Evolutionary conservation across 2,888 invertebrate species (phyloP).

Genomic region (Gastrophysa polygoni): DNA sequence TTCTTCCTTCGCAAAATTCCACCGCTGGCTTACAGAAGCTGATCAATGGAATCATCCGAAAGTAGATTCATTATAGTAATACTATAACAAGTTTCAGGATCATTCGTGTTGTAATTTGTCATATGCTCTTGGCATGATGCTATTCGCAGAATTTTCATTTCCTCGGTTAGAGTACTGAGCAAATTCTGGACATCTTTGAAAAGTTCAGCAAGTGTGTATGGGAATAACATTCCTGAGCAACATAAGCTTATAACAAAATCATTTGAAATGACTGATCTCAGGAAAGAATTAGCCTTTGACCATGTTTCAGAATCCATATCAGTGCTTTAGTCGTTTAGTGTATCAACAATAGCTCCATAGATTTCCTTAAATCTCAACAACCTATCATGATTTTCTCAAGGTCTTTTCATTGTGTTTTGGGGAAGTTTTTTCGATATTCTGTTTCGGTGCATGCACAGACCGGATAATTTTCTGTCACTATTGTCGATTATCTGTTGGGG

Average conservation of each 20-base stretch:
- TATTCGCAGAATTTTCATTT: slow-evolving; percentile 22
- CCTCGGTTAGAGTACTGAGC: slow-evolving; percentile 17
- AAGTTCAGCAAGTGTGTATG: slow-evolving; percentile 17
- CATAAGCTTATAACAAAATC: slow-evolving; percentile 17
- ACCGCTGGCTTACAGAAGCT: no score
- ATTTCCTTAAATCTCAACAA: slow-evolving; percentile 30
- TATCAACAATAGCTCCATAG: slow-evolving; percentile 24
- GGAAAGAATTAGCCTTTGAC: slow-evolving; percentile 19
- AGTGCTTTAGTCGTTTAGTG: slow-evolving; percentile 31
- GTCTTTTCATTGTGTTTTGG: no score
- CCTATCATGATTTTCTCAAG: no score
- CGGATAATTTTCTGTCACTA: no score
- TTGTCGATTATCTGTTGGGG: no score
- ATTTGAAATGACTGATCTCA: slow-evolving; percentile 16
- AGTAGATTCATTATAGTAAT: slow-evolving; percentile 19
- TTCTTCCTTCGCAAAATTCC: no score
- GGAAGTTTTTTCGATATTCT: no score
- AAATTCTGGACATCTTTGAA: slow-evolving; percentile 12
- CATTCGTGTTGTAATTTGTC: slow-evolving; percentile 17
- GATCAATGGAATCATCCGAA: no score
- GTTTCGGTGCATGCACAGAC: no score
- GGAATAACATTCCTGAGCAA: slow-evolving; percentile 15
- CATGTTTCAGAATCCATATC: slow-evolving; percentile 33
- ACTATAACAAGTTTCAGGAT: slow-evolving; percentile 19
- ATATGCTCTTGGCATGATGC: slow-evolving; percentile 10